Percentiles rank a stretch among this genome's conserved stretches.
Conservation (phyloP, 2,113 vertebrate species). For the Rhea pennata region DNA sequence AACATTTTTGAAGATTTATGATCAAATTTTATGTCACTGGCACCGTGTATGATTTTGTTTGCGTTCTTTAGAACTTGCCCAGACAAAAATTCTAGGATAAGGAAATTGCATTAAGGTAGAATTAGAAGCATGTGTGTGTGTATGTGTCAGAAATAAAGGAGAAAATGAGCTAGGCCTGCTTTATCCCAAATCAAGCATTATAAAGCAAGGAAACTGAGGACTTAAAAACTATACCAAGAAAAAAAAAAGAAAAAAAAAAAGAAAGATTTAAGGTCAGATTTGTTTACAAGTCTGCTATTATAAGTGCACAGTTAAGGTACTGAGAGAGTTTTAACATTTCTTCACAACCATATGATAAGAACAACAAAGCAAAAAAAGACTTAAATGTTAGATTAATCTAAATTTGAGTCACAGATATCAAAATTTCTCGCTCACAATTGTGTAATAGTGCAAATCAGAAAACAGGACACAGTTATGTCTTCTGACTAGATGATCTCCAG, state of each 20-base stretch:
- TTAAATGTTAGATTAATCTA: background rate
- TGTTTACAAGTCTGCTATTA: background rate
- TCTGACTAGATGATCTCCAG: background rate
- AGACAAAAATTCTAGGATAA: background rate
- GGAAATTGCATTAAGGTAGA: background rate
- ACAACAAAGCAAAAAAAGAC: background rate
- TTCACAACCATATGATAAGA: background rate
- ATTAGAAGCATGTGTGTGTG: background rate
- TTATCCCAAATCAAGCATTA: background rate
- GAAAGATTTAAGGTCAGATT: background rate
- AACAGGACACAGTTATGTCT: background rate
- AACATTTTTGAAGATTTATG: background rate
- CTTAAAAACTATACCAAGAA: background rate
- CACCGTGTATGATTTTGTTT: background rate
- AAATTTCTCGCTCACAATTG: background rate
- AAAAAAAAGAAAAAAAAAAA: background rate
- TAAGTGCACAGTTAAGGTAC: background rate
- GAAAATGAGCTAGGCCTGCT: background rate
- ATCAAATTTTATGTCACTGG: background rate
- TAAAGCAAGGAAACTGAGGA: background rate
- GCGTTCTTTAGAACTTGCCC: background rate
- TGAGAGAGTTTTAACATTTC: background rate
- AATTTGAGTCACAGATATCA: accelerated
- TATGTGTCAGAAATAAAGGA: background rate
- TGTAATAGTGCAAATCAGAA: background rate